phyloP scores from a whole-genome alignment of 1,140 invertebrate species.

The Propsilocerus akamusi region DNA sequence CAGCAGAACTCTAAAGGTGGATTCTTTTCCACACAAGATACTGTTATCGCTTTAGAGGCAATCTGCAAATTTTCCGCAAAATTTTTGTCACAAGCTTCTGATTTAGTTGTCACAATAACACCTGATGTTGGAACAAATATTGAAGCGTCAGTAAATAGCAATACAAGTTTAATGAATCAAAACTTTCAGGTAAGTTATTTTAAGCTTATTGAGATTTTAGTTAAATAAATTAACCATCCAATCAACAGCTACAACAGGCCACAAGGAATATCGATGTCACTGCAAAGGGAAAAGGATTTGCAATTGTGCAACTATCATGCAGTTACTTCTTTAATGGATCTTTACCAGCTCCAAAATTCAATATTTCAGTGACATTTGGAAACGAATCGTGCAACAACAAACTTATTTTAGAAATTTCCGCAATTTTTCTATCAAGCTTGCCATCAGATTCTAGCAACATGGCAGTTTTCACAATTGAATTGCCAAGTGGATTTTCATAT shows the following conservation, averaged over 20 bases:
- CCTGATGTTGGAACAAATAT: too few species aligned
- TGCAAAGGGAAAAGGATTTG: slow-evolving; percentile 54
- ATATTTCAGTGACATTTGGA: too few species aligned
- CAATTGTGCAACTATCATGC: slow-evolving; percentile 44
- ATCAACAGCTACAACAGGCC: slow-evolving; percentile 12
- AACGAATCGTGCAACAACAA: too few species aligned
- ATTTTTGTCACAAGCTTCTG: not conserved
- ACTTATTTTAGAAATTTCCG: too few species aligned
- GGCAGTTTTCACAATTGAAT: too few species aligned
- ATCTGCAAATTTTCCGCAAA: slow-evolving; percentile 34
- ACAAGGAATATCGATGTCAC: slow-evolving; percentile 31
- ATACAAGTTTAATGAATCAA: not conserved
- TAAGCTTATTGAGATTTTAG: not conserved
- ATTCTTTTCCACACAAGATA: slow-evolving; percentile 55
- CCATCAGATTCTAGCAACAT: too few species aligned
- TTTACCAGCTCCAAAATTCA: too few species aligned
- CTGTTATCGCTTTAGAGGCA: slow-evolving; percentile 43
- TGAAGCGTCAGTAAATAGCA: not conserved
- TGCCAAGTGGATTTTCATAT: too few species aligned
- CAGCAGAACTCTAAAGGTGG: slow-evolving; percentile 60
- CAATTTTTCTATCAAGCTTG: too few species aligned
- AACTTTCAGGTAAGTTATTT: not conserved
- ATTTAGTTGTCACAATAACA: not conserved
- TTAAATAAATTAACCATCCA: not conserved
- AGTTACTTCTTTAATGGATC: too few species aligned